phyloP scores from a whole-genome alignment of 2,888 invertebrate genomes.

The Phortica okadai region DNA sequence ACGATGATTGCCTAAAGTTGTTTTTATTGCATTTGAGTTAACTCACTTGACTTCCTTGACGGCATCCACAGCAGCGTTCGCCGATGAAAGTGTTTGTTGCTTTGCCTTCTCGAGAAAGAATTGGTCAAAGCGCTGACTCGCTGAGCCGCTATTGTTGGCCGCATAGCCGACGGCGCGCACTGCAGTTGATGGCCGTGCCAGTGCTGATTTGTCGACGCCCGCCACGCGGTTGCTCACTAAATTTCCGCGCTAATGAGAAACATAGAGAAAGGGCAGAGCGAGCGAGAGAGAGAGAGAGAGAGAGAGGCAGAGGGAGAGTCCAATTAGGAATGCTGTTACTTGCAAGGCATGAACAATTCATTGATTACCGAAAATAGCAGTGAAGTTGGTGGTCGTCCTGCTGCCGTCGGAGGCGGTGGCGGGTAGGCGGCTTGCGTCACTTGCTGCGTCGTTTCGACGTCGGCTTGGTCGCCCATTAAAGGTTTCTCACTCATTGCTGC shows the following conservation, averaged over 20 bases:
- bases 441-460: not conserved
- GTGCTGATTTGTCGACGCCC: conserved; percentile 66
- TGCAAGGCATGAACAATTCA: not conserved
- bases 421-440: not conserved
- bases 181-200: conserved; percentile 94
- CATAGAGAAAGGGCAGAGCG: not conserved
- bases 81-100: conserved; percentile 71
- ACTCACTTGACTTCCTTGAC: conserved; percentile 79
- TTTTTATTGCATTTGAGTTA: conserved; percentile 5
- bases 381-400: conserved; percentile 56
- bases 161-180: conserved; percentile 97
- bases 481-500: conserved; percentile 38
- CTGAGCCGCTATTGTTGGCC: conserved; percentile 79
- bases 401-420: conserved; percentile 32
- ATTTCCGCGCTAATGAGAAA: conserved; percentile 68
- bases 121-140: conserved; percentile 83
- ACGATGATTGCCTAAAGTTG: not conserved
- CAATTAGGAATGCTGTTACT: not conserved
- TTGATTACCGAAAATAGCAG: conserved; percentile 64
- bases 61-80: conserved; percentile 77
- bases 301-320: conserved; percentile 1
- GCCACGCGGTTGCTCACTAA: conserved; percentile 71
- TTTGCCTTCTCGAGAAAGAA: conserved; percentile 79
- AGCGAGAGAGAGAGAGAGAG: not conserved
- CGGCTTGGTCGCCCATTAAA: conserved; percentile 1